Conservation (phyloP, 1,140 invertebrate species). For the Leptinotarsa lineolata region DNA sequence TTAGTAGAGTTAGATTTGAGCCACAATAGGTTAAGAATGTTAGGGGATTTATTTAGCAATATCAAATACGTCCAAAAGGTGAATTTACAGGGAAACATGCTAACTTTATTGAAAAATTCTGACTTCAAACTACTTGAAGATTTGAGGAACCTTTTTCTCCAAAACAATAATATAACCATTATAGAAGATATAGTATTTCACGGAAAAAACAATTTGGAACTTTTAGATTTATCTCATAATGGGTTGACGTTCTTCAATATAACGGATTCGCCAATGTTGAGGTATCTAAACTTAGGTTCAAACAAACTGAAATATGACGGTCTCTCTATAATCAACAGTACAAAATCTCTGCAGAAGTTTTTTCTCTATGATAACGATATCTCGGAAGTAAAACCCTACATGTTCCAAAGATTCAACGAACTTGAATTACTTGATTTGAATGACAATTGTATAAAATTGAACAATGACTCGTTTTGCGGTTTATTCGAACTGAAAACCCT, state of each 20-base stretch:
- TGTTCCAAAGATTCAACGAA: slow-evolving; percentile 32
- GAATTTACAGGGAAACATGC: slow-evolving; percentile 37
- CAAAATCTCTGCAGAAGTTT: slow-evolving; percentile 28
- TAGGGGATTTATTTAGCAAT: slow-evolving; percentile 34
- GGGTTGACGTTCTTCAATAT: slow-evolving; percentile 26
- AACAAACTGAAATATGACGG: slow-evolving; percentile 35
- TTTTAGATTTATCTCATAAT: slow-evolving; percentile 43
- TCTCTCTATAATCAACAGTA: slow-evolving; percentile 32
- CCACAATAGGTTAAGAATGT: slow-evolving; percentile 39
- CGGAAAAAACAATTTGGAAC: slow-evolving; percentile 28
- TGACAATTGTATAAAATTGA: slow-evolving; percentile 38
- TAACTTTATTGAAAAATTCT: slow-evolving; percentile 29
- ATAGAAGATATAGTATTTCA: slow-evolving; percentile 33
- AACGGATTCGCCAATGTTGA: slow-evolving; percentile 29
- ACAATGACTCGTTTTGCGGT: slow-evolving; percentile 34
- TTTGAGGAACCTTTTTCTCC: slow-evolving; percentile 30
- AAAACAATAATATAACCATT: slow-evolving; percentile 27
- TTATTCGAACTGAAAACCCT: slow-evolving; percentile 37
- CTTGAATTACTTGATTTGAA: slow-evolving; percentile 39
- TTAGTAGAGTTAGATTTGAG: slow-evolving; percentile 42
- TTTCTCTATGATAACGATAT: slow-evolving; percentile 36
- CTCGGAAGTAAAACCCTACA: slow-evolving; percentile 18
- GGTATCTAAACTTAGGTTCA: slow-evolving; percentile 39
- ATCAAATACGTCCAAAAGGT: slow-evolving; percentile 35
- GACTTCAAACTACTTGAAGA: slow-evolving; percentile 27